Conservation (phyloP, 2,797 vertebrate genomes). For the Sebastes glaucus region DNA sequence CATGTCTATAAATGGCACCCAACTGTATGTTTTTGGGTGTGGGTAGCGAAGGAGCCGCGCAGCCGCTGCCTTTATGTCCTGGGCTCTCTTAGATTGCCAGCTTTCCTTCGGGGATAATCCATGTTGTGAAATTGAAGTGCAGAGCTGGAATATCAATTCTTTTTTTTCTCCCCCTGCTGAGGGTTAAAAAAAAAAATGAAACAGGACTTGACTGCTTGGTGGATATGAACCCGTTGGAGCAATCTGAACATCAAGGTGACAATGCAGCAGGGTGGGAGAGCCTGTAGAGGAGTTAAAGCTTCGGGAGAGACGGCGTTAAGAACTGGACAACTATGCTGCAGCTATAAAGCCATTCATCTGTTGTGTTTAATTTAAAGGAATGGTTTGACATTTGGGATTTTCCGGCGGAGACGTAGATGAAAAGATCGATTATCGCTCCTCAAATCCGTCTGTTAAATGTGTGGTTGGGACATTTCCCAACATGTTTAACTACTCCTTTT, state of each 20-base stretch:
- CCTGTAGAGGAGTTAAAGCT: conserved; percentile 15
- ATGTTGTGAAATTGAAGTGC: conserved; percentile 80
- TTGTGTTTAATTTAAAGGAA: not conserved
- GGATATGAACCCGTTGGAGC: conserved; percentile 59
- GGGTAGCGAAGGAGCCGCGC: conserved; percentile 40
- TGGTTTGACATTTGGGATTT: conserved; percentile 9
- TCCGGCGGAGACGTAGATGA: not conserved
- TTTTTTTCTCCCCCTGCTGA: conserved; percentile 20
- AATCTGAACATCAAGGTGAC: conserved; percentile 65
- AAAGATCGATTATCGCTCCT: not conserved
- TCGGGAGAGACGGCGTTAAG: not conserved
- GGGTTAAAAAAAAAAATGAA: conserved; percentile 62
- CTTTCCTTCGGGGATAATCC: conserved; percentile 77
- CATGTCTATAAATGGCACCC: conserved; percentile 44
- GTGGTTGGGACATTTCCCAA: not conserved
- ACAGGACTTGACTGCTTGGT: conserved; percentile 50
- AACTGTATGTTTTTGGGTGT: conserved; percentile 39
- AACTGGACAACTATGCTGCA: not conserved
- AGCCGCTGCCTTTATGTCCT: conserved; percentile 59
- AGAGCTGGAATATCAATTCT: conserved; percentile 70
- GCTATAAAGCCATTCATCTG: not conserved
- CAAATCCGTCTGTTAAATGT: not conserved
- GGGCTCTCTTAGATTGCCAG: conserved; percentile 64
- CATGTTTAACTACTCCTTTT: conserved; percentile 13
- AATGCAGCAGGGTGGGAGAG: conserved; percentile 30